Conservation (phyloP, 2,797 vertebrate species). For the Crypturellus tataupa region DNA sequence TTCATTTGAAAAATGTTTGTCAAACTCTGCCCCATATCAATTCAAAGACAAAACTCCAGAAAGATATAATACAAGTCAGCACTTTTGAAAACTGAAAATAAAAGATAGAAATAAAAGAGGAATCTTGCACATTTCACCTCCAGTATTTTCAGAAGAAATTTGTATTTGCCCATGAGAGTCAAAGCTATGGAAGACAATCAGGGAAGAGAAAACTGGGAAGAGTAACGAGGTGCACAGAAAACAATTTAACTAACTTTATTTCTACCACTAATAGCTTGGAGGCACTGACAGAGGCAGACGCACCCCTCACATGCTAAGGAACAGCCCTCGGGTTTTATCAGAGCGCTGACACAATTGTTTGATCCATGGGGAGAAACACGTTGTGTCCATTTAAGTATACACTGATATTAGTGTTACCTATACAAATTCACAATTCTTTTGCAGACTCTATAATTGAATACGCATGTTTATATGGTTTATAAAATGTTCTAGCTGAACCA, state of each 20-base stretch:
- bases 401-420: not conserved
- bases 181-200: not conserved
- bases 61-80: not conserved
- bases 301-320: not conserved
- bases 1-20: not conserved
- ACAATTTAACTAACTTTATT: not conserved
- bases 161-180: not conserved
- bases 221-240: not conserved
- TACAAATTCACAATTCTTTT: not conserved
- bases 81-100: not conserved
- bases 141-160: not conserved
- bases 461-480: not conserved
- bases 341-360: not conserved
- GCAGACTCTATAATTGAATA: not conserved
- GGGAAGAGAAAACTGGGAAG: not conserved
- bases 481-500: not conserved
- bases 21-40: not conserved
- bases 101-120: not conserved
- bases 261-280: slow-evolving; percentile 32
- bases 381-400: not conserved
- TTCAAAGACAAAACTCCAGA: not conserved
- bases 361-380: not conserved
- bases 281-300: not conserved
- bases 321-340: not conserved
- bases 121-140: not conserved